A percentile compares a stretch with the other conserved stretches of the same genome.
Conservation (phyloP, 2,113 vertebrate genomes). For the Myiozetetes cayanensis region DNA sequence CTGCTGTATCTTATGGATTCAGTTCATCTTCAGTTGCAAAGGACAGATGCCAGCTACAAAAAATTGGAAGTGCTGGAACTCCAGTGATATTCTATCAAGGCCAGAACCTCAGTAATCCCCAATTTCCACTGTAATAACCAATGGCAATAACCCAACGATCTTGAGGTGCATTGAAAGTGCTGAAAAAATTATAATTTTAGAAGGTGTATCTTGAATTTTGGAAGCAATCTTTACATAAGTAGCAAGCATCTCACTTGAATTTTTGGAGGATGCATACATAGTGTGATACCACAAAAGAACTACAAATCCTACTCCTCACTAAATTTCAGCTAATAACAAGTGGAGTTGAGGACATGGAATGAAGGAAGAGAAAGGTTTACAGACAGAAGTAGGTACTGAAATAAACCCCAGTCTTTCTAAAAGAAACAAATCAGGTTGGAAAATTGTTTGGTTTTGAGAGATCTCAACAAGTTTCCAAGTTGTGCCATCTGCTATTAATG, state of each 20-base stretch:
- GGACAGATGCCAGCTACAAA: not conserved
- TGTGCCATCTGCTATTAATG: not conserved
- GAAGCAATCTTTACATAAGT: not conserved
- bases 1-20: not conserved
- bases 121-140: not conserved
- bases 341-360: not conserved
- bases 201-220: not conserved
- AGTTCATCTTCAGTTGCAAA: not conserved
- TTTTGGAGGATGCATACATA: not conserved
- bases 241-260: not conserved
- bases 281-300: not conserved
- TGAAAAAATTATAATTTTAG: not conserved
- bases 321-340: not conserved
- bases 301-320: not conserved
- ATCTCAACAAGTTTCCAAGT: not conserved
- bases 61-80: not conserved
- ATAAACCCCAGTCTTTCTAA: not conserved
- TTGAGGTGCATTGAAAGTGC: not conserved
- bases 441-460: not conserved
- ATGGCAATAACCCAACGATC: not conserved
- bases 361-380: not conserved
- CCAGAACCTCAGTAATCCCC: not conserved
- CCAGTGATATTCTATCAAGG: not conserved
- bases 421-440: not conserved
- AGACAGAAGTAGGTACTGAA: not conserved